These are phyloP conservation scores for Nothocercus nigrocapillus DNA, from an alignment of 2,113 vertebrate species.

Conservation along the genomic window DNA sequence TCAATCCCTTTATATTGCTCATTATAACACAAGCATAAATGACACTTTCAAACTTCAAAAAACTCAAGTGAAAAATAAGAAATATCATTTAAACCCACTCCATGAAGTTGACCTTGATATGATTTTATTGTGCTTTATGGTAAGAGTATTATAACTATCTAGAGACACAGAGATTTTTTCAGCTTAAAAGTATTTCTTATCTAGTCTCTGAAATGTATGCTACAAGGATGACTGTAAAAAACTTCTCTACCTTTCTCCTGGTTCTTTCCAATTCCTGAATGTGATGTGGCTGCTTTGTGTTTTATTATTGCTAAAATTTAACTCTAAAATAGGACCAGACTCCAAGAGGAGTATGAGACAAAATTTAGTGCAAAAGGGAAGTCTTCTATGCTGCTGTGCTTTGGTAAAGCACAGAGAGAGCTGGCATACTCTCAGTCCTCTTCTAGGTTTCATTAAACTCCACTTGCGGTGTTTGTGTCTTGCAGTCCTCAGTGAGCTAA, in stretches of 20 bases:
- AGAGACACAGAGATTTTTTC: not conserved
- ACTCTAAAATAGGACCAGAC: not conserved
- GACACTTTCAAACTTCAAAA: not conserved
- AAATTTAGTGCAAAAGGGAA: not conserved
- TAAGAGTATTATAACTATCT: not conserved
- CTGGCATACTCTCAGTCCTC: rapidly evolving
- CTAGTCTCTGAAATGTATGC: not conserved
- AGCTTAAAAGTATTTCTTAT: slow-evolving; percentile 15
- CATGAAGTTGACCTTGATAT: not conserved
- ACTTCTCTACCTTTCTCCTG: not conserved
- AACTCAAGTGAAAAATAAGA: slow-evolving; percentile 9
- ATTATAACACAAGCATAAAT: not conserved
- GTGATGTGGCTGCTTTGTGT: not conserved
- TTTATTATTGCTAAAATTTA: not conserved
- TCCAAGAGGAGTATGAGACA: not conserved
- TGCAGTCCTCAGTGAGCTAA: not conserved
- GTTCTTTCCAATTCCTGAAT: not conserved
- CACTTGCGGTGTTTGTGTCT: rapidly evolving
- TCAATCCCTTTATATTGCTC: not conserved
- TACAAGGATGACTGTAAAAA: not conserved
- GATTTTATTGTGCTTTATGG: slow-evolving; percentile 8
- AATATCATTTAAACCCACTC: not conserved
- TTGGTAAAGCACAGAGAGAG: not conserved
- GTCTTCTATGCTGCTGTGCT: not conserved
- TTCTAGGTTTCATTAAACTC: not conserved